Percentiles rank a stretch among this genome's conserved stretches.
phyloP scores from a whole-genome alignment of 2,113 vertebrate genomes.

The Corapipo altera region DNA sequence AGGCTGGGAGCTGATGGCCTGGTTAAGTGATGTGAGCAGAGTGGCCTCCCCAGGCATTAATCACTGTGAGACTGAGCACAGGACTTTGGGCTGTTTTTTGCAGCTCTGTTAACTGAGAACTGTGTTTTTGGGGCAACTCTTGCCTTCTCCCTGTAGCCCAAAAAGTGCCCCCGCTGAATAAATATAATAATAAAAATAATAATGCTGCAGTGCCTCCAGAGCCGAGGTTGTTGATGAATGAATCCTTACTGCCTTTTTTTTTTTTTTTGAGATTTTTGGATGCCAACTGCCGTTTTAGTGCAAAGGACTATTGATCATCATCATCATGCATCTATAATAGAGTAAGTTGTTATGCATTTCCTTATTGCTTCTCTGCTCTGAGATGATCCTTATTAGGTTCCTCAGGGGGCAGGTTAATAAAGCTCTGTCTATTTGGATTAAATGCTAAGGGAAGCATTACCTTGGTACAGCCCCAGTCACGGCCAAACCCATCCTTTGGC shows the following conservation, averaged over 20 bases:
- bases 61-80: not conserved
- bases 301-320: constrained; percentile 41
- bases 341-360: constrained; percentile 24
- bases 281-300: not conserved
- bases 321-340: not conserved
- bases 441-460: not conserved
- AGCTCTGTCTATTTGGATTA: not conserved
- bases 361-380: not conserved
- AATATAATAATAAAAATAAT: not conserved
- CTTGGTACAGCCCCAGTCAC: not conserved
- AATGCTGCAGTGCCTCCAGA: not conserved
- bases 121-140: not conserved
- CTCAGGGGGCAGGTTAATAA: constrained; percentile 22
- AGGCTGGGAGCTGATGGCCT: not conserved
- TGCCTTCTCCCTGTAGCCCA: not conserved
- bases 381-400: not conserved
- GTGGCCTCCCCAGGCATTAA: not conserved
- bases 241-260: not conserved
- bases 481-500: not conserved
- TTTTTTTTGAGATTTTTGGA: not conserved
- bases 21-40: not conserved
- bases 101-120: not conserved
- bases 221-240: not conserved
- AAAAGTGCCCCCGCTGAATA: not conserved
- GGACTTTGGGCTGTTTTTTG: not conserved